A percentile compares a stretch with the other conserved stretches of the same genome.
These are phyloP conservation scores for Neodiprion fabricii DNA, from an alignment of 1,140 invertebrate genomes.

Conservation along the genomic window DNA sequence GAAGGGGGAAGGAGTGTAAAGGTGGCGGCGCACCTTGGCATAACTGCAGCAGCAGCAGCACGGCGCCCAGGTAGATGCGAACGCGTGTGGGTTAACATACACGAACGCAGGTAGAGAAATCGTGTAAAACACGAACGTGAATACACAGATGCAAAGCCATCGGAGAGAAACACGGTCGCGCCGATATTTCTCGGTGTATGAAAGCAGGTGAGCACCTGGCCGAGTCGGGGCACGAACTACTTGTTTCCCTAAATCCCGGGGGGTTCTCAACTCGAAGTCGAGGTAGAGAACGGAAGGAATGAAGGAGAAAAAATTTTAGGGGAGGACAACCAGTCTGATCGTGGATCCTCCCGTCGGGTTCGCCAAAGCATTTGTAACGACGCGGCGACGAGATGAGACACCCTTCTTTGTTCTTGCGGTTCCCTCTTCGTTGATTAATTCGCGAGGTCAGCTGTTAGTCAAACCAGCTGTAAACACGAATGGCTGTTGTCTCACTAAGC, in stretches of 20 bases:
- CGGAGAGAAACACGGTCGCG: neutral
- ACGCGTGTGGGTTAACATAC: slow-evolving; percentile 10
- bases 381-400: neutral
- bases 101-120: slow-evolving; percentile 2
- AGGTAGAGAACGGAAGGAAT: neutral
- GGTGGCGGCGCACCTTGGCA: slow-evolving; percentile 22
- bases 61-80: slow-evolving; percentile 21
- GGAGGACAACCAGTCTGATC: neutral
- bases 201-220: slow-evolving; percentile 54
- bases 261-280: slow-evolving; percentile 29
- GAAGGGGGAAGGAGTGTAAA: neutral
- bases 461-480: neutral
- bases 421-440: slow-evolving; percentile 18
- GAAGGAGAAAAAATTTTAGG: neutral
- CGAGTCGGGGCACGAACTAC: slow-evolving; percentile 37
- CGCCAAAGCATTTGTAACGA: neutral
- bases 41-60: slow-evolving; percentile 14
- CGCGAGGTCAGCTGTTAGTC: slow-evolving; percentile 15
- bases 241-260: slow-evolving; percentile 30
- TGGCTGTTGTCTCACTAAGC: neutral
- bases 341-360: neutral
- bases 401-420: neutral
- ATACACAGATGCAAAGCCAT: neutral
- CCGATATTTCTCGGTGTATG: slow-evolving; percentile 15
- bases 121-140: slow-evolving; percentile 9